Conservation (phyloP, 2,113 vertebrate species). For the Litocranius walleri region DNA sequence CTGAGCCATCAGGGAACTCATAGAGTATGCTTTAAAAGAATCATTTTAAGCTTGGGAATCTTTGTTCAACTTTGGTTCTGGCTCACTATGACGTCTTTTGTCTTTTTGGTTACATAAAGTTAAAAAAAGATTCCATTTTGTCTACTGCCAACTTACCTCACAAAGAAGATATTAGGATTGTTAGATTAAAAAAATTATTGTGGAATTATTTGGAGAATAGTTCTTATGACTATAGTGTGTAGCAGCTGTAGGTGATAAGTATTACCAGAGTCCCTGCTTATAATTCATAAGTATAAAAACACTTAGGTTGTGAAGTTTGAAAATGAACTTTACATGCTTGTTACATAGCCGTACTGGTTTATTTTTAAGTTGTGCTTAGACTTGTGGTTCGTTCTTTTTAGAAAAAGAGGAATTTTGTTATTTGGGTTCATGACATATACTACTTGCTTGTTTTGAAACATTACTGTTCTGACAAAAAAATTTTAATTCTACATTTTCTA, state of each 20-base stretch:
- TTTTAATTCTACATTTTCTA: constrained; percentile 22
- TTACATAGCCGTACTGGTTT: background rate
- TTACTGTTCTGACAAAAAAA: background rate
- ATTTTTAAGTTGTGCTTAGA: background rate
- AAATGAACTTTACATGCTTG: background rate
- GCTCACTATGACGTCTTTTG: background rate
- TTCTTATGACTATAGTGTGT: background rate
- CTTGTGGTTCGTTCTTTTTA: background rate
- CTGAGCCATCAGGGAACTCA: no score
- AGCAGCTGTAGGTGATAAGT: background rate
- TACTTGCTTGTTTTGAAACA: constrained; percentile 5
- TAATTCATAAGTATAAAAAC: background rate
- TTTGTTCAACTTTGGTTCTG: constrained; percentile 31
- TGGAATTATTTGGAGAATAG: constrained; percentile 5
- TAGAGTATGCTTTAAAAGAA: constrained; percentile 7
- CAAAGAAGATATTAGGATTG: background rate
- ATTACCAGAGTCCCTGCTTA: constrained; percentile 3
- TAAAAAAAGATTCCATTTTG: background rate
- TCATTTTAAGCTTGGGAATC: constrained; percentile 21
- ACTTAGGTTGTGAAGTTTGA: constrained; percentile 7
- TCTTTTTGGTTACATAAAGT: constrained; percentile 21
- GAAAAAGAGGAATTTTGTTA: background rate
- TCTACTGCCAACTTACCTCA: background rate
- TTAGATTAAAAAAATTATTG: constrained; percentile 28
- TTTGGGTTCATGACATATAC: background rate